phyloP scores from a whole-genome alignment of 2,113 vertebrate species.

The Ochotona princeps region DNA sequence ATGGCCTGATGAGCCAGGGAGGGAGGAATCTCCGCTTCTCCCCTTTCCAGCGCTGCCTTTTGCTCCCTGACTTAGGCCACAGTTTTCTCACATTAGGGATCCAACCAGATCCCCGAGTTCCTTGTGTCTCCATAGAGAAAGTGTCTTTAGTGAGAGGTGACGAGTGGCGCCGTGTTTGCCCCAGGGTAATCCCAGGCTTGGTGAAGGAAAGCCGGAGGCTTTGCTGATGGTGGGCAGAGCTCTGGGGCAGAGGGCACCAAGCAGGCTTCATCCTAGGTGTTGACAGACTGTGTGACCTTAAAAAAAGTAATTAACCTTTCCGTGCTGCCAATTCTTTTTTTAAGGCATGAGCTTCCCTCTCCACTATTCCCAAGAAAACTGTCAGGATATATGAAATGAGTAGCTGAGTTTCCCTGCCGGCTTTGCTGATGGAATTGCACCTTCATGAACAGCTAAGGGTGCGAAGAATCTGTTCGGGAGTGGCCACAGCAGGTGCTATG shows the following conservation, averaged over 20 bases:
- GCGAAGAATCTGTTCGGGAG: not conserved
- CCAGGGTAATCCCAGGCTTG: not conserved
- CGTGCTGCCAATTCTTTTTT: slow-evolving; percentile 12
- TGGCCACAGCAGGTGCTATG: too few relatives aligned
- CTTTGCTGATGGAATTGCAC: not conserved
- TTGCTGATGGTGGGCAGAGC: not conserved
- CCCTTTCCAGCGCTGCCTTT: not conserved
- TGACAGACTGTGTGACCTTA: slow-evolving; percentile 27
- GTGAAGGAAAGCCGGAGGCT: not conserved
- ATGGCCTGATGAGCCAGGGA: not conserved
- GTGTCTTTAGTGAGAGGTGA: not conserved
- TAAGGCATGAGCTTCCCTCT: not conserved
- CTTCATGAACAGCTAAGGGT: not conserved
- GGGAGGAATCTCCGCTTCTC: not conserved
- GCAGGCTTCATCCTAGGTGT: slow-evolving; percentile 4
- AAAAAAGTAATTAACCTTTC: slow-evolving; percentile 50
- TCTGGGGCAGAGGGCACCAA: not conserved
- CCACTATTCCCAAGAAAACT: slow-evolving; percentile 22
- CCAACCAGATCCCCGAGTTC: not conserved
- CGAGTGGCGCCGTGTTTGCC: not conserved
- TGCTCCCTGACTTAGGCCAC: not conserved
- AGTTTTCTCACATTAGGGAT: not conserved
- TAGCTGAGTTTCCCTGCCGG: not conserved
- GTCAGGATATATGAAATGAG: not conserved
- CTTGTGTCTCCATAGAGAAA: not conserved